Percentiles rank a stretch among this genome's conserved stretches.
phyloP scores from a whole-genome alignment of 2,113 vertebrate genomes.

The Stictonetta naevosa region DNA sequence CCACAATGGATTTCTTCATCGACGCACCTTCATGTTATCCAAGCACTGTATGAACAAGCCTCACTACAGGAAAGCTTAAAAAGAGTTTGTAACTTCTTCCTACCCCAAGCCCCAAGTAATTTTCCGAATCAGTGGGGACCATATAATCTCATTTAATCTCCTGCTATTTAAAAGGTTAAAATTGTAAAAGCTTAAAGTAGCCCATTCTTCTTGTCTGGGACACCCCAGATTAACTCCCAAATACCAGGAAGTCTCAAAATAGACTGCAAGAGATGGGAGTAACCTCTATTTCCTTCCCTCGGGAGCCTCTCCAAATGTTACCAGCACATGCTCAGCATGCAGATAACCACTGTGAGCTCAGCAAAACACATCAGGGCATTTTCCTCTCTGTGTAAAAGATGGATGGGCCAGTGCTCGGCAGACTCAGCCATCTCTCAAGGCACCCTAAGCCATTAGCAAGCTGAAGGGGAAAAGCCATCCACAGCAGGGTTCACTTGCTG shows the following conservation, averaged over 20 bases:
- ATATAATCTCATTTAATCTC: not conserved
- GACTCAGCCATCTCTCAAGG: not conserved
- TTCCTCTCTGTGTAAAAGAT: not conserved
- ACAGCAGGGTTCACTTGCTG: not conserved
- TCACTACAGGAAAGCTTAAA: not conserved
- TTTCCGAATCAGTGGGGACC: not conserved
- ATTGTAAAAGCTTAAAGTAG: not conserved
- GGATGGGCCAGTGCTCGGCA: rapidly evolving
- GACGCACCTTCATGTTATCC: not conserved
- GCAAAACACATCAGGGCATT: not conserved
- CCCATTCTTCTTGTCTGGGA: not conserved
- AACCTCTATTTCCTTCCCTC: not conserved
- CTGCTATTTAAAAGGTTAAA: not conserved
- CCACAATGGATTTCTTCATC: not conserved
- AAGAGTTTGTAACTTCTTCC: not conserved
- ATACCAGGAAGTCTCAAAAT: not conserved
- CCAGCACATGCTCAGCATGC: not conserved
- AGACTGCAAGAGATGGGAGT: not conserved
- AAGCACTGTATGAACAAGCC: not conserved
- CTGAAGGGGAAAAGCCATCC: not conserved
- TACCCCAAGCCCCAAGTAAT: not conserved
- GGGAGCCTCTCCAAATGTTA: not conserved
- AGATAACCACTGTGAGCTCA: not conserved
- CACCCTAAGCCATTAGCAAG: not conserved
- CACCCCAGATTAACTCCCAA: not conserved